Evolutionary conservation across 2,888 invertebrate genomes (phyloP).

Genomic region (Mesorhabditis belari): DNA sequence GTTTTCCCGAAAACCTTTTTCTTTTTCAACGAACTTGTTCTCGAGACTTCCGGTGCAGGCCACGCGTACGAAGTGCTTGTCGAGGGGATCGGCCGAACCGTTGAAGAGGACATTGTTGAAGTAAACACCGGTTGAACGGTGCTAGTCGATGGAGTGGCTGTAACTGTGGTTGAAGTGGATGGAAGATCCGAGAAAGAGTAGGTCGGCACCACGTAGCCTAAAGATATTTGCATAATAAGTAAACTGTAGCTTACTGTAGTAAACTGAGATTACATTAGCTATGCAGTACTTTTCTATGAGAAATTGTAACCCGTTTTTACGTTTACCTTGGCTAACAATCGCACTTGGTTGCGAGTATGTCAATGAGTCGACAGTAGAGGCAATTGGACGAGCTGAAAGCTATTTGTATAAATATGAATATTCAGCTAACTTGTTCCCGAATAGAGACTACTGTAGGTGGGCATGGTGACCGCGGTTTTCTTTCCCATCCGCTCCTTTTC

Average conservation of each 20-base stretch:
- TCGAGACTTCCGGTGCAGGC: background rate
- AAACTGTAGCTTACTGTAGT: too few species aligned
- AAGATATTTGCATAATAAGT: too few species aligned
- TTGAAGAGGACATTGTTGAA: background rate
- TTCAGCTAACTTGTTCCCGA: too few species aligned
- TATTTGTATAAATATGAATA: too few species aligned
- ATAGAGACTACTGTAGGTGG: background rate
- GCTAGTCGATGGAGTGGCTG: background rate
- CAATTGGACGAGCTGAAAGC: background rate
- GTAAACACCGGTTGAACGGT: background rate
- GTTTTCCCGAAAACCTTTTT: too few species aligned
- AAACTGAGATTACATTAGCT: too few species aligned
- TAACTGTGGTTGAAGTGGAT: background rate
- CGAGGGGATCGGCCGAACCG: background rate
- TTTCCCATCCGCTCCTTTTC: background rate
- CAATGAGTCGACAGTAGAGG: background rate
- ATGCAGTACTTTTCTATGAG: too few species aligned
- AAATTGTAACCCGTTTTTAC: too few species aligned
- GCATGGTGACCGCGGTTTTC: background rate
- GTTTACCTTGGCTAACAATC: background rate
- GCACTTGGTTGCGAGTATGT: background rate
- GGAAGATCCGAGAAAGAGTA: background rate
- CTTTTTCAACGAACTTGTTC: too few species aligned
- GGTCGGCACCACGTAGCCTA: background rate
- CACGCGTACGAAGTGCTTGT: too few species aligned